These are phyloP conservation scores for Enteromius mattozi DNA, from an alignment of 2,797 vertebrate genomes.

Conservation along the genomic window DNA sequence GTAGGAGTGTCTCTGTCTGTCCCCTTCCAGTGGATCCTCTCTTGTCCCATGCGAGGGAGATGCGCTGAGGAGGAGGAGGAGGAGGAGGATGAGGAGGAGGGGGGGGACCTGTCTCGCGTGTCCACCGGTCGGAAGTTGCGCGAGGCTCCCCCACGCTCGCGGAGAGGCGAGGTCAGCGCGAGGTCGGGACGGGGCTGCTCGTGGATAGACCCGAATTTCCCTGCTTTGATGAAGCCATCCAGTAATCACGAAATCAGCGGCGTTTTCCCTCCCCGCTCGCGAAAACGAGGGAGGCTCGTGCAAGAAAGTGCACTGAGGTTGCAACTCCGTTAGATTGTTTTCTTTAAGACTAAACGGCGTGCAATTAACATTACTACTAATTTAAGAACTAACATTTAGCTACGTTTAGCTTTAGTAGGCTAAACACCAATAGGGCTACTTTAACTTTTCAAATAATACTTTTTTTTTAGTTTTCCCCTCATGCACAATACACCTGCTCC, in stretches of 20 bases:
- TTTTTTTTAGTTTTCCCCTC: not conserved
- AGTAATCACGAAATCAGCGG: conserved; percentile 50
- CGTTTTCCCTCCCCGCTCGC: conserved; percentile 13
- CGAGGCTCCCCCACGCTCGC: conserved; percentile 80
- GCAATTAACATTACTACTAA: not conserved
- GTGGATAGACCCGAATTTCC: conserved; percentile 75
- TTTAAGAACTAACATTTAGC: not conserved
- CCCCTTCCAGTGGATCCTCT: conserved; percentile 60
- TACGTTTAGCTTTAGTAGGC: not conserved
- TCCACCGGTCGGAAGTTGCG: conserved; percentile 79
- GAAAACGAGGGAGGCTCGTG: conserved; percentile 21
- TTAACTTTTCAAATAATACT: not conserved
- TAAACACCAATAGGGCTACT: not conserved
- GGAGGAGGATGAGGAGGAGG: conserved; percentile 5
- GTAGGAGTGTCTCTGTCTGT: conserved; percentile 52
- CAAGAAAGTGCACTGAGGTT: conserved; percentile 29
- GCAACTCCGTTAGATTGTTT: conserved; percentile 1
- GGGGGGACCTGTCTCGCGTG: conserved; percentile 70
- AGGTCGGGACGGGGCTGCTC: conserved; percentile 84
- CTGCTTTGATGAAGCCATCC: conserved; percentile 64
- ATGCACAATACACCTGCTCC: conserved; percentile 1
- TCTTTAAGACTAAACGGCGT: not conserved
- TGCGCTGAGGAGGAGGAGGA: conserved; percentile 46
- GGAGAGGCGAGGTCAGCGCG: conserved; percentile 87
- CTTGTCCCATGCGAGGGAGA: conserved; percentile 53